These are phyloP conservation scores for Exephanes ischioxanthus DNA, from an alignment of 2,888 invertebrate genomes.

Conservation along the genomic window DNA sequence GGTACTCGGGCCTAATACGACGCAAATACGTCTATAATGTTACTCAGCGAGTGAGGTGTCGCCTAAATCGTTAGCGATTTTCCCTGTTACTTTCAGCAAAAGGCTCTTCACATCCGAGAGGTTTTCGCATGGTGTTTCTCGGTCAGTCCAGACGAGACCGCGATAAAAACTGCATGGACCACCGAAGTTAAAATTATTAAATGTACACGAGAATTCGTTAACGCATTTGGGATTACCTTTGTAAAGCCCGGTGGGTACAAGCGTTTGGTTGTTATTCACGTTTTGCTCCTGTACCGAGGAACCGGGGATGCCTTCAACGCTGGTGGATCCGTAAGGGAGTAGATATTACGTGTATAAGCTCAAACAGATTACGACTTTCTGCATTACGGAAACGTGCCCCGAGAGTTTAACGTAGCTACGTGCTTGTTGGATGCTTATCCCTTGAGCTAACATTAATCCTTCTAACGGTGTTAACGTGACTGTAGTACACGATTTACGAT, in stretches of 20 bases:
- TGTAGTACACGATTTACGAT: constrained; percentile 51
- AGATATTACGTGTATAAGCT: constrained; percentile 48
- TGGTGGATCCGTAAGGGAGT: constrained; percentile 12
- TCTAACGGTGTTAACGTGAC: constrained; percentile 52
- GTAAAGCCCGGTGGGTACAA: neutral
- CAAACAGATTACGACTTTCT: constrained; percentile 54
- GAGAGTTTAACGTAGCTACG: constrained; percentile 40
- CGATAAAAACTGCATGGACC: neutral
- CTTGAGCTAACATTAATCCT: constrained; percentile 49
- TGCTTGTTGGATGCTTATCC: constrained; percentile 43
- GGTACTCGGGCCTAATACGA: constrained; percentile 21
- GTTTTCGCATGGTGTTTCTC: neutral
- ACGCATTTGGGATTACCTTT: neutral
- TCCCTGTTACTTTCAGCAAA: neutral
- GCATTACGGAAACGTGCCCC: constrained; percentile 41
- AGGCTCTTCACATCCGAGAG: neutral
- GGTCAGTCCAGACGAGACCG: neutral
- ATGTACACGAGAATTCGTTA: neutral
- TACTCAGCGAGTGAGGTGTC: neutral
- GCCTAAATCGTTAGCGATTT: constrained; percentile 15
- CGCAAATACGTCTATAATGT: constrained; percentile 20
- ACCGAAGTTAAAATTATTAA: neutral
- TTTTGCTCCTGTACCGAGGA: neutral
- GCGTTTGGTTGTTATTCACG: constrained; percentile 7
- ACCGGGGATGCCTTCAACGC: neutral